These are phyloP conservation scores for Spicauda simplicius DNA, from an alignment of 2,888 invertebrate genomes.

Conservation along the genomic window DNA sequence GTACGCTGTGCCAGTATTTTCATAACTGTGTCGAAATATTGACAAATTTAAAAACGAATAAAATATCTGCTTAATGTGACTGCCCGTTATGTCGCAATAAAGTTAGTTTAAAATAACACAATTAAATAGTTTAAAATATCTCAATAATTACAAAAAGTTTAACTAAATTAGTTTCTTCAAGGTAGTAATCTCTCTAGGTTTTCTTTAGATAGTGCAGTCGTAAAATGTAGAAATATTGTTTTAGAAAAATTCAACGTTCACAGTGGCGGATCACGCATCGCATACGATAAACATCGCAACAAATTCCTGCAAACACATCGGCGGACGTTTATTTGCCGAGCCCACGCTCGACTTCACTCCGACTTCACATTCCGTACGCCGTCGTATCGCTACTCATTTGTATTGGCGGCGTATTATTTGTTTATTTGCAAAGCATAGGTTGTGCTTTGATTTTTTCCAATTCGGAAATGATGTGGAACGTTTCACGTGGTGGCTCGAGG, in stretches of 20 bases:
- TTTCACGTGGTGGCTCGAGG: slow-evolving; percentile 63
- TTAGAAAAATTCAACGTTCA: slow-evolving; percentile 45
- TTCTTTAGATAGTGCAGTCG: neutral
- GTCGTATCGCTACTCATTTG: slow-evolving; percentile 81
- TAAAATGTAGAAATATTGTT: slow-evolving; percentile 19
- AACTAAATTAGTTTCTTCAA: neutral
- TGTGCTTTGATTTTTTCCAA: slow-evolving; percentile 82
- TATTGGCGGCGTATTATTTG: slow-evolving; percentile 82
- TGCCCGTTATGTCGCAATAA: too few species aligned
- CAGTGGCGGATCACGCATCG: slow-evolving; percentile 68
- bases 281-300: slow-evolving; percentile 80
- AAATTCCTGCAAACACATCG: slow-evolving; percentile 80
- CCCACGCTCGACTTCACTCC: slow-evolving; percentile 71
- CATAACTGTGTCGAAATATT: too few species aligned
- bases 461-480: slow-evolving; percentile 79
- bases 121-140: too few species aligned
- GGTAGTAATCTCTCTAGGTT: too few species aligned
- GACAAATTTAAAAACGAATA: too few species aligned
- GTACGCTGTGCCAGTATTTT: too few species aligned
- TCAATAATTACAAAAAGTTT: neutral
- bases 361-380: slow-evolving; percentile 73
- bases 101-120: too few species aligned
- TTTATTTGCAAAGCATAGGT: slow-evolving; percentile 81
- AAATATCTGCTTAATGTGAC: too few species aligned
- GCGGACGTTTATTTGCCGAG: slow-evolving; percentile 78